phyloP scores from a whole-genome alignment of 1,140 invertebrate species.

The Orchestia grillus region DNA sequence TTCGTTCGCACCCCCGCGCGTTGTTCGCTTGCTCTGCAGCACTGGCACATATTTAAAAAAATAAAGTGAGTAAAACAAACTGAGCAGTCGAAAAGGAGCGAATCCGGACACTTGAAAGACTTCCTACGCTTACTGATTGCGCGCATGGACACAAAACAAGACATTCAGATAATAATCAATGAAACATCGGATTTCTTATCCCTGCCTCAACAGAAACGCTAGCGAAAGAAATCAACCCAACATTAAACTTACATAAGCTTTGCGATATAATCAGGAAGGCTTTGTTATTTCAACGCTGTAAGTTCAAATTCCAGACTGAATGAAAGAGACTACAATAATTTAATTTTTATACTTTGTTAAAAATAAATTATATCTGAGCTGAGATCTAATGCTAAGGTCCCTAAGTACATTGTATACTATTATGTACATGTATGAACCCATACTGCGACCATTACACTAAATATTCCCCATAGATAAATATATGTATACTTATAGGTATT shows the following conservation, averaged over 20 bases:
- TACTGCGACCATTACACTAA: conserved; percentile 19
- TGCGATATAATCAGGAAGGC: conserved; percentile 37
- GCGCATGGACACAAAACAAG: not conserved
- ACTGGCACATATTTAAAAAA: not conserved
- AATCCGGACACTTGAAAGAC: not conserved
- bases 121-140: not conserved
- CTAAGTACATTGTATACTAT: conserved; percentile 58
- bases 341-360: conserved; percentile 32
- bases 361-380: conserved; percentile 28
- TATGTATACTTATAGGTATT: conserved; percentile 28
- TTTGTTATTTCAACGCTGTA: not conserved
- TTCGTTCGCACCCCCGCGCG: no score
- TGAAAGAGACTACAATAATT: not conserved
- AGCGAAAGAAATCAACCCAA: not conserved
- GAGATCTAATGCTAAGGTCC: conserved; percentile 56
- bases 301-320: not conserved
- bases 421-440: conserved; percentile 44
- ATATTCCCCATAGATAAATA: conserved; percentile 54
- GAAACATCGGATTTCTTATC: not conserved
- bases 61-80: not conserved
- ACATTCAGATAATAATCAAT: not conserved
- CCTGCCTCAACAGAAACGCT: not conserved
- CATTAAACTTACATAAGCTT: conserved; percentile 58
- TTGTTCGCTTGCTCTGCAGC: not conserved
- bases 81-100: not conserved